Base-by-base conservation (phyloP, 2,888 invertebrate genomes). In the Calephelis perditalis region DNA sequence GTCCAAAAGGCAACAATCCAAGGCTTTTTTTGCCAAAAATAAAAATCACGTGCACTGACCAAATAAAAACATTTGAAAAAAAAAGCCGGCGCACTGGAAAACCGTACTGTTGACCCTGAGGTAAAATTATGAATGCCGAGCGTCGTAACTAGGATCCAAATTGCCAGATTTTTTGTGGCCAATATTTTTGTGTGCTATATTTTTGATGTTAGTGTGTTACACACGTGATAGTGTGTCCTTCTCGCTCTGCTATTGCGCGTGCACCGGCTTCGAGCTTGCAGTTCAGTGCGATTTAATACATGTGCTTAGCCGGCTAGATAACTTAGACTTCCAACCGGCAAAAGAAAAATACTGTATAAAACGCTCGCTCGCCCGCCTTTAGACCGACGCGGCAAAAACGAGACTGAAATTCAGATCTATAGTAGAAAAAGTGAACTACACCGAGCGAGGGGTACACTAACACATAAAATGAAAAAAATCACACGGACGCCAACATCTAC, bases 381-480 rank as follows among this genome's bases (percentile, higher is more conserved):
- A 89, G 87, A 87, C 82, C 82, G 79, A 86, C 91, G 88, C 91
- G 91, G 90, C 90, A 91, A 91, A 91, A 91, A 89, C 90, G 83
- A 89, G 88, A 91, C 91, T 91, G 91, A 91, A 89, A 81, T 88
- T 89, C 89, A 88, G 89, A 90, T 91, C 91, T 90, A 91, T 91
- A 91, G 91, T 91, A 91, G 90, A 91, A 91, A 91, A 91, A 91
- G 90, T 86, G 85, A 89, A 90, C 90, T 88, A 89, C 89, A 86
- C 87, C 84, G 84, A 76, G 84, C 87, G 89, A 87, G 89, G 90
- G 90, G 86, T 87, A 90, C 90, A 90, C 90, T 82, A 86, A 88
- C 88, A 90, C 89, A 90, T 88, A 83, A 90, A 88, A 88, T 86
- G 91, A 85, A 90, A 90, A 89, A 90, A 90, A 89, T 86, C 83